These are phyloP conservation scores for Antitype chi DNA, from an alignment of 2,888 invertebrate species.

Conservation along the genomic window DNA sequence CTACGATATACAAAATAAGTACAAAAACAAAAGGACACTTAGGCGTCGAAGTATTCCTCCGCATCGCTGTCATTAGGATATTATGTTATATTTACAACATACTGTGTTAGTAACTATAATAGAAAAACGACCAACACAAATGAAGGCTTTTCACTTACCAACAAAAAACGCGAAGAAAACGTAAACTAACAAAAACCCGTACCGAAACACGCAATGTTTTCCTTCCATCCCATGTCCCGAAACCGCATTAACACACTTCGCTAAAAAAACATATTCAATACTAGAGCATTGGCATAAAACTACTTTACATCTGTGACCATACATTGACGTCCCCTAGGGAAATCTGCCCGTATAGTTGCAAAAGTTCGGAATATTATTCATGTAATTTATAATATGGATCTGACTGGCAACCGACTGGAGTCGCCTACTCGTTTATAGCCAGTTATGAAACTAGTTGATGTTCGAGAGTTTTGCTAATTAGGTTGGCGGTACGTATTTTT, in stretches of 20 bases:
- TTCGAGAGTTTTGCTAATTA: slow-evolving; percentile 54
- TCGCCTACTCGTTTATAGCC: slow-evolving; percentile 39
- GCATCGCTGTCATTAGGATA: too few relatives aligned
- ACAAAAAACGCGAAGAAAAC: slow-evolving; percentile 29
- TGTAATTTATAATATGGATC: slow-evolving; percentile 71
- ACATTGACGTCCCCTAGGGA: slow-evolving; percentile 67
- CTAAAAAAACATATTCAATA: slow-evolving; percentile 67
- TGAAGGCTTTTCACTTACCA: neutral
- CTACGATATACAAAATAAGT: too few relatives aligned
- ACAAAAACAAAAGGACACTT: too few relatives aligned
- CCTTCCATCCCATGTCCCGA: slow-evolving; percentile 28
- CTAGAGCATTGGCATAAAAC: slow-evolving; percentile 54
- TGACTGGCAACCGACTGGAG: slow-evolving; percentile 40
- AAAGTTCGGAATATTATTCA: slow-evolving; percentile 71
- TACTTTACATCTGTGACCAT: slow-evolving; percentile 68
- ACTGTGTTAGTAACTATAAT: neutral
- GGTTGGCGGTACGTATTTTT: slow-evolving; percentile 12
- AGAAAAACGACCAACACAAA: neutral
- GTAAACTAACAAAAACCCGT: slow-evolving; percentile 11
- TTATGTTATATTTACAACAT: too few relatives aligned
- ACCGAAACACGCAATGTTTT: slow-evolving; percentile 35
- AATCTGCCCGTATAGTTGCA: slow-evolving; percentile 70
- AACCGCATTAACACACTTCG: slow-evolving; percentile 53
- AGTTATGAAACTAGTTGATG: slow-evolving; percentile 37
- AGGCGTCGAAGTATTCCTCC: too few relatives aligned